Percentiles rank a stretch among this genome's conserved stretches.
Evolutionary conservation across 2,113 vertebrate genomes (phyloP).

Genomic region (Callorhinus ursinus): DNA sequence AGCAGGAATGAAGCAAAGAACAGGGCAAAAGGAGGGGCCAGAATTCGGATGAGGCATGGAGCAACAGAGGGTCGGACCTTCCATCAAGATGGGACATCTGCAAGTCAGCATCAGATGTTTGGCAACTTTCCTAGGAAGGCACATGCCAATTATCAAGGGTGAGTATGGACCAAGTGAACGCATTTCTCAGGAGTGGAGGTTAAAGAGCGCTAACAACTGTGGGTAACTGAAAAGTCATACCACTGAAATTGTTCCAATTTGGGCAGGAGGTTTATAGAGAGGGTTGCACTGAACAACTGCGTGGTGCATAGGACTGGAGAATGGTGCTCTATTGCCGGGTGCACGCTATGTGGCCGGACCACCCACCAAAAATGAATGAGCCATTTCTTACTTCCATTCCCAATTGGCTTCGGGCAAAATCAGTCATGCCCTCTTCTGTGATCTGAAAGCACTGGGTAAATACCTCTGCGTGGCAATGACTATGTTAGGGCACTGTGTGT

Average conservation of each 20-base stretch:
- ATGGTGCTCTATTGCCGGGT: not conserved
- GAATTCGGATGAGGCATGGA: not conserved
- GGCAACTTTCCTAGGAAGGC: not conserved
- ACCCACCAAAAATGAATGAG: not conserved
- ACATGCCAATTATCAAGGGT: not conserved
- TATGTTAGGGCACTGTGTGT: not conserved
- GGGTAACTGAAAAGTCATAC: not conserved
- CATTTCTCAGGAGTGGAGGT: not conserved
- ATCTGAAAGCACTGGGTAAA: not conserved
- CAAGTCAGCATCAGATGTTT: not conserved
- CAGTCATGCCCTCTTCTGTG: not conserved
- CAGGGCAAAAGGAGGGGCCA: not conserved
- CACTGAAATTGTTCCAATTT: not conserved
- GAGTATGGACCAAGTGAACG: not conserved
- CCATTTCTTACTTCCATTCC: not conserved
- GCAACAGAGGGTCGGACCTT: not conserved
- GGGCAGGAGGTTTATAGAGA: not conserved
- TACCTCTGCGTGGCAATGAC: not conserved
- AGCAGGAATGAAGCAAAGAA: not conserved
- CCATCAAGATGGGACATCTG: not conserved
- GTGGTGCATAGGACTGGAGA: fast-evolving
- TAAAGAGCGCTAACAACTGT: not conserved
- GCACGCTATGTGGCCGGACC: not conserved
- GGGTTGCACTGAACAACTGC: fast-evolving
- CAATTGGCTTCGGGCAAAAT: not conserved